phyloP scores from a whole-genome alignment of 1,140 invertebrate species.

The Anoplophora glabripennis region DNA sequence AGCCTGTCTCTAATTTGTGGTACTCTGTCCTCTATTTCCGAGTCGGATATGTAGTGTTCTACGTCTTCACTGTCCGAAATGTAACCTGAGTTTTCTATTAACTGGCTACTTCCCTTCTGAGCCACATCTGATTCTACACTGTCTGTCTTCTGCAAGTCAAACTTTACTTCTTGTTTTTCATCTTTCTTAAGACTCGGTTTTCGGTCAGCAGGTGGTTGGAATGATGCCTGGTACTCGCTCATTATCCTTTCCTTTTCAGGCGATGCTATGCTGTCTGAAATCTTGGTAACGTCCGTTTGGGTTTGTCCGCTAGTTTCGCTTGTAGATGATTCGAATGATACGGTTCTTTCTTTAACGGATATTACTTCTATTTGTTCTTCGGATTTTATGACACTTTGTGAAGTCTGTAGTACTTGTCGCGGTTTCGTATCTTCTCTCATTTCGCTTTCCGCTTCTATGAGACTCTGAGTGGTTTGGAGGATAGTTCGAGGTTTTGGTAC shows the following conservation, averaged over 20 bases:
- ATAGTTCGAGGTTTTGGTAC: slow-evolving; percentile 49
- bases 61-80: slow-evolving; percentile 48
- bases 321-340: slow-evolving; percentile 22
- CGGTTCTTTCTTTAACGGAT: slow-evolving; percentile 11
- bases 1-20: slow-evolving; percentile 46
- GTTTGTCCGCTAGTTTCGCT: slow-evolving; percentile 19
- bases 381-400: neutral
- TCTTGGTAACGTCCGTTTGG: slow-evolving; percentile 26
- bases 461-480: slow-evolving; percentile 29
- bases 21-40: slow-evolving; percentile 48
- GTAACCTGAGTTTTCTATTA: slow-evolving; percentile 46
- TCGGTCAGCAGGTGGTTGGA: slow-evolving; percentile 35
- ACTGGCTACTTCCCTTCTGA: slow-evolving; percentile 32
- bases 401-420: neutral
- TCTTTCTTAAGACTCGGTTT: slow-evolving; percentile 22
- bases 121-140: slow-evolving; percentile 44
- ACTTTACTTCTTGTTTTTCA: slow-evolving; percentile 22
- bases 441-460: slow-evolving; percentile 20
- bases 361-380: slow-evolving; percentile 12
- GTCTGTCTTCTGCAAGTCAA: slow-evolving; percentile 28
- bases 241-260: slow-evolving; percentile 25
- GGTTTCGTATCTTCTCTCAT: neutral
- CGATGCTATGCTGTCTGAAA: slow-evolving; percentile 27
- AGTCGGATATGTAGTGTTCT: slow-evolving; percentile 47
- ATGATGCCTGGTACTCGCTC: slow-evolving; percentile 45